Evolutionary conservation across 1,140 invertebrate genomes (phyloP).

Genomic region (Euwallacea similis): DNA sequence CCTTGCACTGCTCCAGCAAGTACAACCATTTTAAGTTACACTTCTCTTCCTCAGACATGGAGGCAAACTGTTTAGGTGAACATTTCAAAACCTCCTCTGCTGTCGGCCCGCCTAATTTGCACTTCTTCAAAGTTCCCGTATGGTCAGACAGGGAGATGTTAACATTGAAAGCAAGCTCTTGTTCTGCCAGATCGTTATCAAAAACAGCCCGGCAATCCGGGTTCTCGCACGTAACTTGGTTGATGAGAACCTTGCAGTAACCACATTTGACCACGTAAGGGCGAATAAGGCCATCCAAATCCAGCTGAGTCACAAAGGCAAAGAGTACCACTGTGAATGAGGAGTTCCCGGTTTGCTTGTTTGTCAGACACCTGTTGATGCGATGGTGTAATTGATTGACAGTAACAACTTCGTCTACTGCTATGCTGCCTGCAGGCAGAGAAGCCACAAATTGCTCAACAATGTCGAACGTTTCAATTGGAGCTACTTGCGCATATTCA

Average conservation of each 20-base stretch:
- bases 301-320: slow-evolving; percentile 55
- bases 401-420: slow-evolving; percentile 56
- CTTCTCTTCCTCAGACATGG: slow-evolving; percentile 52
- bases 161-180: slow-evolving; percentile 56
- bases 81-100: slow-evolving; percentile 55
- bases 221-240: slow-evolving; percentile 46
- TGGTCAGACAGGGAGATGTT: slow-evolving; percentile 58
- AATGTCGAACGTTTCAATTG: slow-evolving; percentile 44
- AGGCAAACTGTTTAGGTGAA: slow-evolving; percentile 49
- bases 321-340: slow-evolving; percentile 58
- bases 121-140: slow-evolving; percentile 57
- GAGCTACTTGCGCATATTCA: slow-evolving; percentile 52
- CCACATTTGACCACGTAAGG: slow-evolving; percentile 45
- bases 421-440: slow-evolving; percentile 46
- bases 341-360: slow-evolving; percentile 39
- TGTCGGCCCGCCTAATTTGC: slow-evolving; percentile 53
- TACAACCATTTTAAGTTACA: slow-evolving; percentile 58
- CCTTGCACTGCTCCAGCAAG: slow-evolving; percentile 56
- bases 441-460: slow-evolving; percentile 44
- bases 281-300: slow-evolving; percentile 55
- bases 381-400: slow-evolving; percentile 57
- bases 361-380: slow-evolving; percentile 41
- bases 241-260: slow-evolving; percentile 40
- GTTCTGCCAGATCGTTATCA: slow-evolving; percentile 36
- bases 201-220: slow-evolving; percentile 43